Conservation (phyloP, 2,797 vertebrate species). For the Gastrophryne carolinensis region DNA sequence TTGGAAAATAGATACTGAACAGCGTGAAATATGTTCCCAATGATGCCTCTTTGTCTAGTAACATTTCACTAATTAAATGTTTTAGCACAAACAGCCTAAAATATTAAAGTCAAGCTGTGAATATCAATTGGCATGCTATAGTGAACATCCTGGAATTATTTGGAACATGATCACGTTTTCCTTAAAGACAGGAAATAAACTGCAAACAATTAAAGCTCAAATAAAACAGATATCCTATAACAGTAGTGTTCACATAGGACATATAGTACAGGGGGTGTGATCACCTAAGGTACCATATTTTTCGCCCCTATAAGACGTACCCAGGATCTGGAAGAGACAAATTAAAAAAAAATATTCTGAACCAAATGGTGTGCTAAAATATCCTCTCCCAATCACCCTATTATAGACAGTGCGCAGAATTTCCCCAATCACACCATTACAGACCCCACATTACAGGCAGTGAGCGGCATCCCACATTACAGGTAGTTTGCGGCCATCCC, state of each 20-base stretch:
- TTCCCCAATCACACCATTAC: too few relatives aligned
- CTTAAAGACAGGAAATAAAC: constrained; percentile 21
- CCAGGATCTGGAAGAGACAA: too few relatives aligned
- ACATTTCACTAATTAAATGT: constrained; percentile 50
- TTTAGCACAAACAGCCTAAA: constrained; percentile 36
- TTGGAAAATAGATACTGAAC: constrained; percentile 41
- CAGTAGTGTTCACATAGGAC: background rate
- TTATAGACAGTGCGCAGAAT: too few relatives aligned
- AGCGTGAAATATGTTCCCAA: constrained; percentile 33
- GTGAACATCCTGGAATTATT: constrained; percentile 17
- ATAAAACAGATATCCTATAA: background rate
- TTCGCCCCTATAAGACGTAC: too few relatives aligned
- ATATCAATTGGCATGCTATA: constrained; percentile 34
- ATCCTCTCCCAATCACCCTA: too few relatives aligned
- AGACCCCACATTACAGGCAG: too few relatives aligned
- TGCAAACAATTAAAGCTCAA: background rate
- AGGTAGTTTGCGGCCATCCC: too few relatives aligned
- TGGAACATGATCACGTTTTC: constrained; percentile 27
- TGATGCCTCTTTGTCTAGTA: constrained; percentile 38
- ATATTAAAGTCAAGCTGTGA: constrained; percentile 49
- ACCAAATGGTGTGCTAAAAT: too few relatives aligned
- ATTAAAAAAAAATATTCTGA: too few relatives aligned
- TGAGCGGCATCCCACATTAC: too few relatives aligned
- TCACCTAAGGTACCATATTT: background rate
- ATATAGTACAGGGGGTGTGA: background rate